Base-by-base conservation (phyloP, 1,140 invertebrate species). In the Nephotettix cincticeps region DNA sequence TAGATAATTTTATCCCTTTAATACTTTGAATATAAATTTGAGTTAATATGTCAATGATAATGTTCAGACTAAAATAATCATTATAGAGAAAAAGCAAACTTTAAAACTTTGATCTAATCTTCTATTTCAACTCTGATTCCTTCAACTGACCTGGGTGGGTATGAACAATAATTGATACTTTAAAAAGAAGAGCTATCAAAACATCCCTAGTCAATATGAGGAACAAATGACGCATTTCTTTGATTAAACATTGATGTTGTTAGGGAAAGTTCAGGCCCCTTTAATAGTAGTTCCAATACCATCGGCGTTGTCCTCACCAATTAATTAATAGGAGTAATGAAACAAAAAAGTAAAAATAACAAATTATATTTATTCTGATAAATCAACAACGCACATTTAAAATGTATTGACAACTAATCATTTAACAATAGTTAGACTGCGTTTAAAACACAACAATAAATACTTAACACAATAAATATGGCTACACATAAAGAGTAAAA, bases 401-500 rank as follows among this genome's bases (percentile, higher is more conserved):
- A 61, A 61, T 27, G 56, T 61, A 25, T 14, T 61, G 14, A 61
- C 13, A 61, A 61, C 13, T n/a, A 4, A 61, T 9, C 56, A 27
- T 21, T 4, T 51, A 61, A 61, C 56, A 61, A 61, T 61, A 28
- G 23, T 61, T 27, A 61, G 23, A 61, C 56, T 61, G 27, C 21
- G 27, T 36, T 61, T 61, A 27, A 61, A 61, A 61, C 56, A 61
- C 21, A 61, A 61, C 56, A 61, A 61, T 61, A 61, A 61, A 61
- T 61, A 61, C 13, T 61, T 27, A 27, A 61, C 13, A 14, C 13
- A 61, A 14, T 14, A 61, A 25, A 27, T 21, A 21, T 13, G 27
- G 21, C 23, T 21, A 27, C 13, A 6, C 4, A 3, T 61, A n/a
- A n/a, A 23, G 14, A 28, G 23, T 6, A 27, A 29, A 27, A 61